Base-by-base conservation (phyloP, 2,797 vertebrate genomes). In the Hemibagrus guttatus region DNA sequence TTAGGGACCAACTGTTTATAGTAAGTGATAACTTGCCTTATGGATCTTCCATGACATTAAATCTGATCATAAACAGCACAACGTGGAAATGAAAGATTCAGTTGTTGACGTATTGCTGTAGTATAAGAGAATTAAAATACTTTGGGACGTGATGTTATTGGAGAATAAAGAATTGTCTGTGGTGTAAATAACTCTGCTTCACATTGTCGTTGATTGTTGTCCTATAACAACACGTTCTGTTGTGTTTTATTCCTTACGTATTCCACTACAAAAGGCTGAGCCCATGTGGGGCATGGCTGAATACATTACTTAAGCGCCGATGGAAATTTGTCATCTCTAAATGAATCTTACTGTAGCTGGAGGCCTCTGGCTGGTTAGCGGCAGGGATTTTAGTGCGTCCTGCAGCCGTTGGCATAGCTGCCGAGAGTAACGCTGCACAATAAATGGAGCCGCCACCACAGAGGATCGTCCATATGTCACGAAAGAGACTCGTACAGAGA, bases 401-500 rank as follows among this genome's bases (percentile, higher is more conserved):
- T 89, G 86, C 86, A 79, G 86, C 82, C 85, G 87, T 91, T 91
- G 90, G 90, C 90, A 87, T 91, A 85, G 87, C 87, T 88, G 90
- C 88, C 75, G 84, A 89, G 83, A 89, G 84, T 81, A 90, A 88
- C 68, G 79, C 87, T 81, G 86, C 86, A 85, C 83, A 89, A 86
- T 91, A 87, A 93, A 91, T 84, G 78, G 59, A 85, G 72, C 86
- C 88, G 91, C 92, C 92, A 90, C 89, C 89, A 91, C 92, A 80
- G 90, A 84, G 93, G 91, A 92, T 93, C 87, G 87, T 88, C 92
- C 84, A 89, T 91, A 92, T 91, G 90, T 93, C 91, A 91, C 91
- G 64, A 89, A 88, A 88, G 87, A 42, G 84, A 79, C 81, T 85
- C 80, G 54, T 79, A 86, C 76, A 81, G 88, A 86, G 89, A 90